A percentile compares a stretch with the other conserved stretches of the same genome.
phyloP scores from a whole-genome alignment of 2,888 invertebrate species.

The Cataglyphis cursor region DNA sequence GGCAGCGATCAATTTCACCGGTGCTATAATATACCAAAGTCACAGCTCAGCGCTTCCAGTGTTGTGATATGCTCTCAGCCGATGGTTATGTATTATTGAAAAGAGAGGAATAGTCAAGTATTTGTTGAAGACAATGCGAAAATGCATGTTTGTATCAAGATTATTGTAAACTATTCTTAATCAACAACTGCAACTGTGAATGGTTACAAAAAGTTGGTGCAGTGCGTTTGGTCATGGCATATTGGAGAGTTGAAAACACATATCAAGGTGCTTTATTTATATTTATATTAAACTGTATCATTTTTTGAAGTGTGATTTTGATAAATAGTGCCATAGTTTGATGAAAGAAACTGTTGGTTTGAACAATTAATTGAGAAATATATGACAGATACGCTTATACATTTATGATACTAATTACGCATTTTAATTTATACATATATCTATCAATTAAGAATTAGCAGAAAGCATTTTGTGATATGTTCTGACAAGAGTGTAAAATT shows the following conservation, averaged over 20 bases:
- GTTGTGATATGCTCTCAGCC: slow-evolving; percentile 85
- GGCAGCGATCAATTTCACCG: slow-evolving; percentile 91
- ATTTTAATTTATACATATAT: slow-evolving; percentile 64
- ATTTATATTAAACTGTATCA: slow-evolving; percentile 28
- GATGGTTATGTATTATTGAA: background rate
- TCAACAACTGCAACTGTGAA: slow-evolving; percentile 21
- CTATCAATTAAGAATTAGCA: slow-evolving; percentile 40
- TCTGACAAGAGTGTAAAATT: slow-evolving; percentile 49
- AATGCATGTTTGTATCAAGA: slow-evolving; percentile 40
- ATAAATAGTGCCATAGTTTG: slow-evolving; percentile 68
- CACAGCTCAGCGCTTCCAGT: slow-evolving; percentile 91
- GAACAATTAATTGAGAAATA: slow-evolving; percentile 34
- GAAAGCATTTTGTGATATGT: slow-evolving; percentile 68
- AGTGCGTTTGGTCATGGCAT: slow-evolving; percentile 52
- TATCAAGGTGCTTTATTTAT: slow-evolving; percentile 65
- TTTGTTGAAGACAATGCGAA: slow-evolving; percentile 19
- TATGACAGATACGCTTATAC: slow-evolving; percentile 1
- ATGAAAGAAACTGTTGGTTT: slow-evolving; percentile 56
- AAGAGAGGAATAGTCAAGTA: background rate
- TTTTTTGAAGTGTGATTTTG: slow-evolving; percentile 34
- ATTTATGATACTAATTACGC: slow-evolving; percentile 25
- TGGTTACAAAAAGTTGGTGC: slow-evolving; percentile 33
- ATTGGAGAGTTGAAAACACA: slow-evolving; percentile 68
- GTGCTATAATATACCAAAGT: slow-evolving; percentile 91
- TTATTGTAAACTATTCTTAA: slow-evolving; percentile 27